Evolutionary conservation across 2,113 vertebrate genomes (phyloP).

Genomic region (Trachemys scripta): DNA sequence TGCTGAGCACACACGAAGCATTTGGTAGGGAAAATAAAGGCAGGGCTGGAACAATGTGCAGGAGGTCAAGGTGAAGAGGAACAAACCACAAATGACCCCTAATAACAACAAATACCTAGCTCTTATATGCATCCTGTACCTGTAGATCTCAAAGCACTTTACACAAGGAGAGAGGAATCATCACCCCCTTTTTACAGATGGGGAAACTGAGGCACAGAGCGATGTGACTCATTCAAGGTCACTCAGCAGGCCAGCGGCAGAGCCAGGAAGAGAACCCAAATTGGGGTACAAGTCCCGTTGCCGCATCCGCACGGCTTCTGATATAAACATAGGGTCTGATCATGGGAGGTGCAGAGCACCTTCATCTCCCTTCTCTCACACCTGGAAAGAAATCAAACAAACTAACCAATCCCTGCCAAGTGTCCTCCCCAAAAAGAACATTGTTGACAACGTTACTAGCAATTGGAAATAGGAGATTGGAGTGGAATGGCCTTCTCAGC

Average conservation of each 20-base stretch:
- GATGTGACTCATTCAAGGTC: neutral
- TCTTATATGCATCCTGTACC: neutral
- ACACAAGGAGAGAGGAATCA: neutral
- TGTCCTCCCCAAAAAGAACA: neutral
- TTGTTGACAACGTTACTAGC: neutral
- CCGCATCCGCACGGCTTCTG: neutral
- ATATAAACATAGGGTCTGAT: neutral
- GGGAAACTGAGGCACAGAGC: neutral
- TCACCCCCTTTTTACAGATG: neutral
- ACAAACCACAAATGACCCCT: neutral
- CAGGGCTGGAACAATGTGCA: neutral
- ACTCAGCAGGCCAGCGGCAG: neutral
- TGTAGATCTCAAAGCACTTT: neutral
- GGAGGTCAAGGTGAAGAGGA: neutral
- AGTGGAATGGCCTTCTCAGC: neutral
- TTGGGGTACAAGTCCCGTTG: neutral
- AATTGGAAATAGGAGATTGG: neutral
- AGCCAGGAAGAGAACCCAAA: neutral
- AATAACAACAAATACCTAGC: neutral
- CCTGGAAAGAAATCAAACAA: neutral
- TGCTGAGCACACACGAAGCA: neutral
- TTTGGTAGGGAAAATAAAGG: neutral
- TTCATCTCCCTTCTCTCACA: neutral
- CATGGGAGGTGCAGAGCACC: neutral
- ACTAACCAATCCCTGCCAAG: neutral